A percentile compares a stretch with the other conserved stretches of the same genome.
Evolutionary conservation across 2,113 vertebrate species (phyloP).

Genomic region (Myotis lucifugus): DNA sequence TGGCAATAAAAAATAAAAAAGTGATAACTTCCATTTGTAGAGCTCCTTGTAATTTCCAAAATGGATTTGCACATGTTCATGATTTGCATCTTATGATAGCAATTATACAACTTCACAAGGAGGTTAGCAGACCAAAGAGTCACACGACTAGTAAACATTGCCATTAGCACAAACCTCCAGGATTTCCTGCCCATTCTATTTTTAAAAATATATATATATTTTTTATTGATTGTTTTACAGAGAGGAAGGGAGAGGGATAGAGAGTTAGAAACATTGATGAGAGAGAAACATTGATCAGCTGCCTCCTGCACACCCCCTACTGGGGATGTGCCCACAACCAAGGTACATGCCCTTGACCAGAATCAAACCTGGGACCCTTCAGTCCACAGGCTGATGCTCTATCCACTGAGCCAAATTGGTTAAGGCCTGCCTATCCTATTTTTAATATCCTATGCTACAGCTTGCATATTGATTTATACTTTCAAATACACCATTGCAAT

Average conservation of each 20-base stretch:
- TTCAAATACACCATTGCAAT: neutral
- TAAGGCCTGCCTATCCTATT: neutral
- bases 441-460: neutral
- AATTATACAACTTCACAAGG: neutral
- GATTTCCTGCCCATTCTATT: neutral
- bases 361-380: no score
- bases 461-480: neutral
- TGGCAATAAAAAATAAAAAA: neutral
- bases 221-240: no score
- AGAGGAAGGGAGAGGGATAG: no score
- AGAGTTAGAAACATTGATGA: no score
- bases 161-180: neutral
- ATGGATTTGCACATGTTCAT: neutral
- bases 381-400: no score
- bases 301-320: no score
- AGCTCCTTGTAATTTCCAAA: conserved; percentile 15
- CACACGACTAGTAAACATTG: neutral
- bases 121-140: neutral
- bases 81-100: neutral
- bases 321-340: no score
- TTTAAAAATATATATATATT: neutral
- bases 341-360: no score
- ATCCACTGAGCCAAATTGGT: no score
- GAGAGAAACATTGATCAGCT: no score
- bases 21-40: neutral